These are phyloP conservation scores for Troilus luridus DNA, from an alignment of 2,888 invertebrate genomes.

Conservation along the genomic window DNA sequence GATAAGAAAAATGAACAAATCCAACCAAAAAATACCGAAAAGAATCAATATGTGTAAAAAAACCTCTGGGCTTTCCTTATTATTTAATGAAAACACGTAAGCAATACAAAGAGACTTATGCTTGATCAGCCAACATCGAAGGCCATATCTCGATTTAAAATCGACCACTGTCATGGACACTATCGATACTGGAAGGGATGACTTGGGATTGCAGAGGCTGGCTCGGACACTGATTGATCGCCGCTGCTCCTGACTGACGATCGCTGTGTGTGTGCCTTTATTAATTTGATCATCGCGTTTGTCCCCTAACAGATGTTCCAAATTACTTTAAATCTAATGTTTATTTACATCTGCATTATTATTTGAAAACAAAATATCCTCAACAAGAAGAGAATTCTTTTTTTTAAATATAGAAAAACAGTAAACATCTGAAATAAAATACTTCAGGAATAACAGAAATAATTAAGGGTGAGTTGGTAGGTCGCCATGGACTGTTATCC, in stretches of 20 bases:
- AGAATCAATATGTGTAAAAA: not conserved
- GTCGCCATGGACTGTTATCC: no score
- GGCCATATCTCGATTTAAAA: conserved; percentile 2
- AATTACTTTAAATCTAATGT: not conserved
- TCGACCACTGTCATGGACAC: conserved; percentile 32
- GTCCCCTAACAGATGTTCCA: not conserved
- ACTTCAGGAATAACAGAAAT: no score
- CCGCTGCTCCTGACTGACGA: not conserved
- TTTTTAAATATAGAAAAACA: no score
- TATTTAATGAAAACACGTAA: not conserved
- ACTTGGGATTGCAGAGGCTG: not conserved
- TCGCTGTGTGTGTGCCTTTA: not conserved
- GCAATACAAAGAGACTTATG: not conserved
- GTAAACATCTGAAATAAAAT: no score
- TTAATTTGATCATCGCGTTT: not conserved
- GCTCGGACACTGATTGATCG: not conserved
- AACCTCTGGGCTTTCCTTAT: not conserved
- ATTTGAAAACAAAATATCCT: no score
- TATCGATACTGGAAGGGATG: not conserved
- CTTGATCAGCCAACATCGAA: not conserved
- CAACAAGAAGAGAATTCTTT: no score
- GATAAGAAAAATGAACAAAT: no score
- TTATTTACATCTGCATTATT: not conserved
- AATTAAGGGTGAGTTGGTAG: no score
- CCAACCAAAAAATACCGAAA: no score